Base-by-base conservation (phyloP, 2,888 invertebrate species). In the Caenorhabditis japonica region DNA sequence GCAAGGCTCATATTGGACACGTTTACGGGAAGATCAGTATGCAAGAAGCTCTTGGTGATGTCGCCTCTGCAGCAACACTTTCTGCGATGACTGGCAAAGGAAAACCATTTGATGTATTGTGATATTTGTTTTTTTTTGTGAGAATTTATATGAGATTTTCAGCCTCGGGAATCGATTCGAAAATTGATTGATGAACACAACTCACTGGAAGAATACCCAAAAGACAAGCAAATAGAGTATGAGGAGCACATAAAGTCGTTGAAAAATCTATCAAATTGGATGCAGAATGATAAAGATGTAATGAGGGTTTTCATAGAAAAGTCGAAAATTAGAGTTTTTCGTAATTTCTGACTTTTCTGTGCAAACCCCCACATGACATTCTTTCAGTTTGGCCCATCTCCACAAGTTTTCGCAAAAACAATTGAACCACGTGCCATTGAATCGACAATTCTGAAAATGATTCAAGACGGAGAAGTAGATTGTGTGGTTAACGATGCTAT, bases 1-100 rank as follows among this genome's bases (percentile, higher is more conserved):
- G 51, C n/a, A 55, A 51, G 36, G 43, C 55, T 3, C 60, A 73
- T 41, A 61, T 68, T 2, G 73, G 66, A 34, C 73, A 73, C 46
- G 51, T 73, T n/a, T 58, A 44, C 27, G 73, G 56, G 12, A 73
- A 68, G 21, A 73, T 73, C 52, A 39, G 41, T 25, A n/a, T 68
- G 2, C 46, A 25, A 2, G 72, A 72, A 60, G 64, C 72, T 4
- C 53, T 55, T 19, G 72, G 72, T 23, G 66, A 60, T 7, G 15
- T 60, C 4, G 17, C 53, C 13, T 25, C 46, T 1, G 64, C 72
- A 0, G 36, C 51, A 3, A 44, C 34, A 0, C 34, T 58, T 15
- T 39, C 43, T 13, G 4, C 10, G 44, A 59, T 68, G 49, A 58
- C 68, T 4, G 68, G 52, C 12, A 36, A 51, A 52, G 52, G 58